phyloP scores from a whole-genome alignment of 2,797 vertebrate genomes.

The Eulemur coronatus region DNA sequence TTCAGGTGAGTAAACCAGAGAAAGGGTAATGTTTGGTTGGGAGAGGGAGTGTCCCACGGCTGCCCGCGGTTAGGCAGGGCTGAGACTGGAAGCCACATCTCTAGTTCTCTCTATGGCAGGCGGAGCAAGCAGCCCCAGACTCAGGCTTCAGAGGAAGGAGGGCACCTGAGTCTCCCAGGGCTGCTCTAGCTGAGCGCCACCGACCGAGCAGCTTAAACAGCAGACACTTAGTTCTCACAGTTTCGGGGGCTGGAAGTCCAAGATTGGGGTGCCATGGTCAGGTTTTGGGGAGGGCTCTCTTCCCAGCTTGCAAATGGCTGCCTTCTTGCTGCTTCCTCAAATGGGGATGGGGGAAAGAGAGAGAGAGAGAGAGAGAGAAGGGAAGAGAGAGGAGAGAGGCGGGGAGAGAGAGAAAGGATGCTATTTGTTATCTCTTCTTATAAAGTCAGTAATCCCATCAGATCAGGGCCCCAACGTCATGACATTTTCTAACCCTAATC shows the following conservation, averaged over 20 bases:
- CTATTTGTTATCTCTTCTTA: neutral
- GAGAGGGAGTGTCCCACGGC: fast-evolving
- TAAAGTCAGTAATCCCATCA: neutral
- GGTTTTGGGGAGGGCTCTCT: neutral
- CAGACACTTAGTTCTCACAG: fast-evolving
- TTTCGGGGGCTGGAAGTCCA: neutral
- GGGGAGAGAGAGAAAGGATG: no score
- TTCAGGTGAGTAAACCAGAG: neutral
- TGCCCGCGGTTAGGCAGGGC: neutral
- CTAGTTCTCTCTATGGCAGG: fast-evolving
- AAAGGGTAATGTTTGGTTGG: neutral
- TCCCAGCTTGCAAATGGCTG: neutral
- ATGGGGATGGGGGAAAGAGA: neutral
- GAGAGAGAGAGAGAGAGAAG: neutral
- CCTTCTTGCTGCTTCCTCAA: neutral
- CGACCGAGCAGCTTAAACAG: fast-evolving
- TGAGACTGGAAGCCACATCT: neutral
- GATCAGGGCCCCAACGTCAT: fast-evolving
- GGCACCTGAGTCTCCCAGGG: fast-evolving
- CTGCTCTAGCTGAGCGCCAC: fast-evolving
- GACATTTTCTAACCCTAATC: neutral
- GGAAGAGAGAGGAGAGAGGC: no score
- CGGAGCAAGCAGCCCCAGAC: neutral
- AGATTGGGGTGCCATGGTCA: neutral
- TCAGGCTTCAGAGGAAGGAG: neutral